Evolutionary conservation across 2,888 invertebrate species (phyloP), one percentile per base, ranked within the genome.

Genomic region (Orchestes rusci): DNA sequence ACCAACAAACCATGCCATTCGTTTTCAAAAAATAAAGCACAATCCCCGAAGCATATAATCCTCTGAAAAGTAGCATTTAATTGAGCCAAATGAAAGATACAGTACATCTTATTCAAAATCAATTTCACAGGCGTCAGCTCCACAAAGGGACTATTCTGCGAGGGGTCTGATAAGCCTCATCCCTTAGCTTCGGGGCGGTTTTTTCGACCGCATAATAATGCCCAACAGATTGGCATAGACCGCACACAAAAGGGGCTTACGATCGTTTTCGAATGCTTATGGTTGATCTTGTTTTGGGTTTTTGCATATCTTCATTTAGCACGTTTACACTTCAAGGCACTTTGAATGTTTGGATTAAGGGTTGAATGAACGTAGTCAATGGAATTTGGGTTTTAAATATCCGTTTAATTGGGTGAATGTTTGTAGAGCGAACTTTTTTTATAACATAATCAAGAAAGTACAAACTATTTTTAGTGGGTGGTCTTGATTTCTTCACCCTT

Each of bases 101-200:
- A 57, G 54, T 55, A 53, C 54, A 56, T 55, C 58, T 53, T 51
- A 56, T 58, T 58, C 53, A 57, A 43, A 45, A 40, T 55, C 55
- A 56, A 62, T 62, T 63, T 63, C 60, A 61, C 63, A 62, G 63
- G 63, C 62, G 63, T 62, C 59, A 60, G 53, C 48, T 52, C 49
- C 50, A 62, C 59, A 62, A 38, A 55, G 56, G 36, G 50, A 47
- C 54, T 52, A 56, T 34, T 35, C 57, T 59, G 56, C 54, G 52
- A 57, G 57, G 59, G 58, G 58, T 54, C 50, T 56, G 59, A 59
- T 60, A 60, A 62, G 51, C 55, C 56, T 56, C 52, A 53, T 53
- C 53, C 45, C 35, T 45, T 17, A 8, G 38, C 39, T 44, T 45
- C 37, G 33, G 41, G 45, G 45, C 30, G 45, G 41, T 41, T 40